A percentile compares a stretch with the other conserved stretches of the same genome.
Conservation (phyloP, 2,113 vertebrate species). For the Theristicus caerulescens region DNA sequence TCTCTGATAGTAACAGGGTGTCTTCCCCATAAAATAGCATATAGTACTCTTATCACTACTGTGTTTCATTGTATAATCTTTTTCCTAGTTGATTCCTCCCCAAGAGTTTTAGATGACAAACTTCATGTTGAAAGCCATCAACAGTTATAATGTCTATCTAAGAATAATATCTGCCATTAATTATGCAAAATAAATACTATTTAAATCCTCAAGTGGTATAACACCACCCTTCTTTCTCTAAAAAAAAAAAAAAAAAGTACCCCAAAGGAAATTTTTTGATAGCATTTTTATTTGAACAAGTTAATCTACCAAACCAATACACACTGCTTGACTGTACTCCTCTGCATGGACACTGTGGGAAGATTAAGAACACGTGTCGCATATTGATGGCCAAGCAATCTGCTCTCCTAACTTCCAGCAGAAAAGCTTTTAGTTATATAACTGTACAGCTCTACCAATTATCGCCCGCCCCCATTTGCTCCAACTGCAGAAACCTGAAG, state of each 20-base stretch:
- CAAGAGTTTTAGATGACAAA: background rate
- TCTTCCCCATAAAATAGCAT: background rate
- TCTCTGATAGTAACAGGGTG: background rate
- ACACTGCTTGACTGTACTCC: conserved; percentile 25
- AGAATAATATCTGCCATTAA: background rate
- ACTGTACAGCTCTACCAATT: conserved; percentile 55
- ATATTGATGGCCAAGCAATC: conserved; percentile 58
- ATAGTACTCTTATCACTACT: background rate
- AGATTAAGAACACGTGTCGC: conserved; percentile 24
- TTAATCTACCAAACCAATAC: background rate
- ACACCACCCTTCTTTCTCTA: background rate
- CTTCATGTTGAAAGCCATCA: background rate
- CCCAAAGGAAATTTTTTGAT: background rate
- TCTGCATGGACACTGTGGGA: conserved; percentile 59
- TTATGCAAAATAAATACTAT: conserved; percentile 17
- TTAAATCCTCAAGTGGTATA: background rate
- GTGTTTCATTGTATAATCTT: background rate
- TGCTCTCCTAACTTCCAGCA: conserved; percentile 30
- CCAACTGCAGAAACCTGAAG: conserved; percentile 37
- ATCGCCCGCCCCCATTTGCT: conserved; percentile 55
- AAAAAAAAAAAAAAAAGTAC: background rate
- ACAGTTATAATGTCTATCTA: background rate
- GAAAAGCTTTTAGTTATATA: conserved; percentile 45
- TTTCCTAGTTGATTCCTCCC: background rate
- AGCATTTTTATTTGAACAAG: background rate